phyloP scores from a whole-genome alignment of 2,888 invertebrate genomes.

The Sphaerophoria rueppellii region DNA sequence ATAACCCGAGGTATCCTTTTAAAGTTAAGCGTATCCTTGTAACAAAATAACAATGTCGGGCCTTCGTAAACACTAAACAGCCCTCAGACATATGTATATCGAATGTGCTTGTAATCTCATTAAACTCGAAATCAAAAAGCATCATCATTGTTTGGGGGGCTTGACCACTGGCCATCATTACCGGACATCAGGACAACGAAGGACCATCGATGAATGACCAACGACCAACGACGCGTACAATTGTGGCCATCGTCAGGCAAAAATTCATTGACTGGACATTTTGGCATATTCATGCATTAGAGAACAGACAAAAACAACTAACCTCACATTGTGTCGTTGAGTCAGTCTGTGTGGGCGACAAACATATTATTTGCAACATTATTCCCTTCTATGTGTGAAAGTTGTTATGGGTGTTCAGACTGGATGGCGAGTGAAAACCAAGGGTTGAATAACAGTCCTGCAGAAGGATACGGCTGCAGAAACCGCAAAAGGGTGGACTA shows the following conservation, averaged over 20 bases:
- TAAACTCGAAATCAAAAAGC: slow-evolving; percentile 48
- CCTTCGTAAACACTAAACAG: background rate
- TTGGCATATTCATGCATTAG: slow-evolving; percentile 35
- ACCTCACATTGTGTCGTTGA: background rate
- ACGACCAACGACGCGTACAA: slow-evolving; percentile 13
- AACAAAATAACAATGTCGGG: slow-evolving; percentile 6
- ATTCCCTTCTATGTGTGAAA: background rate
- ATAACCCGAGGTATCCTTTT: background rate
- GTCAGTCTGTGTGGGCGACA: no score
- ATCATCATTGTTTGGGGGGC: slow-evolving; percentile 16
- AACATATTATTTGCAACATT: slow-evolving; percentile 54
- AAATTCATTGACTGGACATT: slow-evolving; percentile 38
- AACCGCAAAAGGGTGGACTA: slow-evolving; percentile 45
- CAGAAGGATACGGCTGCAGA: slow-evolving; percentile 37
- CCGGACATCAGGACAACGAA: slow-evolving; percentile 4
- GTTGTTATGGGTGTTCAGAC: background rate
- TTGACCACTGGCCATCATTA: background rate
- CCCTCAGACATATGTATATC: slow-evolving; percentile 18
- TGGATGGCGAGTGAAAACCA: slow-evolving; percentile 15
- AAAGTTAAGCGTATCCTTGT: slow-evolving; percentile 14
- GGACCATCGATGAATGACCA: background rate
- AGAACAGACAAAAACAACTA: background rate
- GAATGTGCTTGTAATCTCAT: slow-evolving; percentile 47
- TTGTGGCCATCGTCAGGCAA: slow-evolving; percentile 12
- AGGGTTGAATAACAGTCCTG: slow-evolving; percentile 50